Base-by-base conservation (phyloP, 2,888 invertebrate genomes). In the Coelopa pilipes region DNA sequence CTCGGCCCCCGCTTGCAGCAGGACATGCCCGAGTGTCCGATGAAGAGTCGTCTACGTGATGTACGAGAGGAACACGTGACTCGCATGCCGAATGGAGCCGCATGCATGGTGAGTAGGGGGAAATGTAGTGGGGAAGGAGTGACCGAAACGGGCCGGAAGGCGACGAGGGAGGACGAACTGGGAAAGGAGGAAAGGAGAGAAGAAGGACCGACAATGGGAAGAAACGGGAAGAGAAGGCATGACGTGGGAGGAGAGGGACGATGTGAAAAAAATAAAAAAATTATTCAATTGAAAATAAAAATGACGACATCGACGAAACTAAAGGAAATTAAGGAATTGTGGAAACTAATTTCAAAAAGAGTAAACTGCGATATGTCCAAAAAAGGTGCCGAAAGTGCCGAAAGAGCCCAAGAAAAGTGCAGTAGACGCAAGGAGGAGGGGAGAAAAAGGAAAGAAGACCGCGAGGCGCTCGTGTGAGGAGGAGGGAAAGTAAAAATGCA, bases 401-500 rank as follows among this genome's bases (percentile, higher is more conserved):
- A n/a, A 34, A 34, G 34, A 4, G 2, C 34, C 34, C 34, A 34
- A 4, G 2, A 7, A 34, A 7, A 34, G 34, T 34, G 34, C 34
- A 34, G 7, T 34, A 7, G 34, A 34, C 2, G 34, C 2, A 34
- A 34, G 7, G 34, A 34, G 34, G 34, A 34, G 7, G 2, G 34
- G 7, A 4, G 34, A 34, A 7, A 34, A 34, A 7, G 34, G 34
- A 34, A 34, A 60, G 19, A 60, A 60, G 21, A 60, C 19, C 21
- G 11, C 24, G 15, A 62, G 7, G 24, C 11, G 1, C 1, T 13
- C 34, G 9, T 34, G 53, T 53, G 13, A 15, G 10, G 13, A 7
- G 53, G 53, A 53, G 13, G 2, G 17, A 2, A n/a, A 49, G 19
- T 9, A 66, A 66, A 66, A 47, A 60, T 49, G 13, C 66, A 66